Percentiles rank a stretch among this genome's conserved stretches.
Conservation (phyloP, 1,140 invertebrate genomes). For the Drosophila ananassae region DNA sequence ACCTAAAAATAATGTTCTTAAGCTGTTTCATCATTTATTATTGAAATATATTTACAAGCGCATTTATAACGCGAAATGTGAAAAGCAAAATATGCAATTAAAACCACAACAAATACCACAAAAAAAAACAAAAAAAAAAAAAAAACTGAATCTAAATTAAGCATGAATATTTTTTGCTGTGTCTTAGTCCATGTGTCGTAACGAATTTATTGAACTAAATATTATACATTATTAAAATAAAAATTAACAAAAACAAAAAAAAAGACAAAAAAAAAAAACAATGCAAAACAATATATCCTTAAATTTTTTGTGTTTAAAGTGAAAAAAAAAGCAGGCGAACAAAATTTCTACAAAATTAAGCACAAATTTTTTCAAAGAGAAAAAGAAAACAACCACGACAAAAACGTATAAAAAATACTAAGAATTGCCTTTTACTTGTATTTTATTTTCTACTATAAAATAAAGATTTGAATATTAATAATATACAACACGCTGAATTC, state of each 20-base stretch:
- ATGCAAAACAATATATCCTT: slow-evolving; percentile 25
- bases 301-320: slow-evolving; percentile 37
- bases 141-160: slow-evolving; percentile 72
- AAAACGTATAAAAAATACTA: slow-evolving; percentile 35
- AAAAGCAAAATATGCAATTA: slow-evolving; percentile 49
- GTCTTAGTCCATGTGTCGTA: slow-evolving; percentile 81
- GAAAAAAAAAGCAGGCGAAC: slow-evolving; percentile 49
- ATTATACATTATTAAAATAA: slow-evolving; percentile 55
- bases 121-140: slow-evolving; percentile 27
- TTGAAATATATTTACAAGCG: slow-evolving; percentile 71
- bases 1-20: slow-evolving; percentile 40
- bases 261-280: slow-evolving; percentile 16
- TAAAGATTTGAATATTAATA: slow-evolving; percentile 43
- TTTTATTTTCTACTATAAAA: slow-evolving; percentile 70
- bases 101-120: slow-evolving; percentile 25
- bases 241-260: slow-evolving; percentile 18
- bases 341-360: slow-evolving; percentile 77
- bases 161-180: slow-evolving; percentile 82
- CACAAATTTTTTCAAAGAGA: slow-evolving; percentile 70
- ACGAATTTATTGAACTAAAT: slow-evolving; percentile 79
- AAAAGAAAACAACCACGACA: slow-evolving; percentile 42
- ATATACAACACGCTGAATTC: slow-evolving; percentile 73
- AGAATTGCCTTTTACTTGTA: slow-evolving; percentile 77
- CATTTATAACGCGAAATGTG: slow-evolving; percentile 57
- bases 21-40: slow-evolving; percentile 72